These are phyloP conservation scores for Parotia lawesii DNA, from an alignment of 2,113 vertebrate genomes.

Conservation along the genomic window DNA sequence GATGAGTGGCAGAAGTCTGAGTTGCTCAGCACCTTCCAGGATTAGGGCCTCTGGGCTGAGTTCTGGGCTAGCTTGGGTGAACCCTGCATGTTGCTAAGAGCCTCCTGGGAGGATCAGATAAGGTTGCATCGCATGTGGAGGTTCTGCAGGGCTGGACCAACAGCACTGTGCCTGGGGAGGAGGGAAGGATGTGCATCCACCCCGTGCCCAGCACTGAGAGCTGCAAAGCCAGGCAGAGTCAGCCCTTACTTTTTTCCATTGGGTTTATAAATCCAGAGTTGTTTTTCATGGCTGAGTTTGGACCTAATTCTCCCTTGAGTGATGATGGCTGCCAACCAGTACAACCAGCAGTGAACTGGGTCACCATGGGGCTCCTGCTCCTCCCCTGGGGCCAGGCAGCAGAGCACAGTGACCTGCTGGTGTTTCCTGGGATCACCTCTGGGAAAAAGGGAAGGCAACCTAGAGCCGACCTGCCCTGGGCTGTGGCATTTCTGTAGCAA, in stretches of 20 bases:
- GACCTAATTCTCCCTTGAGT: neutral
- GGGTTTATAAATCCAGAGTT: neutral
- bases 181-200: neutral
- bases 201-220: neutral
- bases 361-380: neutral
- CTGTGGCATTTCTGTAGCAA: neutral
- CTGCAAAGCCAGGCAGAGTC: neutral
- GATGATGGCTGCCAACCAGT: neutral
- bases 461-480: neutral
- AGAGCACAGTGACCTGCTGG: neutral
- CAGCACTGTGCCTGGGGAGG: neutral
- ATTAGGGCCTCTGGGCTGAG: neutral
- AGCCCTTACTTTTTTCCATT: neutral
- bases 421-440: rapidly evolving
- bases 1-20: neutral
- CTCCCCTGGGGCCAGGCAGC: neutral
- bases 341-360: neutral
- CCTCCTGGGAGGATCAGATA: neutral
- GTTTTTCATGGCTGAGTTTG: neutral
- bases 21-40: conserved; percentile 29
- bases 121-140: neutral
- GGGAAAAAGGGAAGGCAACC: neutral
- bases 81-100: neutral
- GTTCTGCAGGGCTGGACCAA: neutral
- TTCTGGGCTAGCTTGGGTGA: neutral